These are phyloP conservation scores for Chironomus tentans DNA, from an alignment of 2,888 invertebrate species.

Conservation along the genomic window DNA sequence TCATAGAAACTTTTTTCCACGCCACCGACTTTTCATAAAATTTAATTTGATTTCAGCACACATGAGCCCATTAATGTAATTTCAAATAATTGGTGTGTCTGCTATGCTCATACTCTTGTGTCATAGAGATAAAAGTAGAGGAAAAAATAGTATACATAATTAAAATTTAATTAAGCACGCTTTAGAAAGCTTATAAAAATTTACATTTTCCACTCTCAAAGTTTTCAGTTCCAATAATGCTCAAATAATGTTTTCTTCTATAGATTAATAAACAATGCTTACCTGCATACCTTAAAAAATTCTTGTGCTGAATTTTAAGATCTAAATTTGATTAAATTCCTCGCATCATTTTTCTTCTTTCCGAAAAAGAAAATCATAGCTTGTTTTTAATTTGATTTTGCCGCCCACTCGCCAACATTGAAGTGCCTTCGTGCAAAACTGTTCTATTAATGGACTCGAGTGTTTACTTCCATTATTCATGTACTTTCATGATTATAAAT, in stretches of 20 bases:
- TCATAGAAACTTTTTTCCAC: background rate
- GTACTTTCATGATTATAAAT: background rate
- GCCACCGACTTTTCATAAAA: background rate
- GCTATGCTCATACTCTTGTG: background rate
- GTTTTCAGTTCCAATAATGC: too few relatives aligned
- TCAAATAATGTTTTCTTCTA: too few relatives aligned
- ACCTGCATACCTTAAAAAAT: too few relatives aligned
- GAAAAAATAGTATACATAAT: background rate
- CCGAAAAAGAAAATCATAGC: too few relatives aligned
- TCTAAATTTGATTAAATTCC: too few relatives aligned
- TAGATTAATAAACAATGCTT: too few relatives aligned
- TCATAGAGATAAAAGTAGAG: background rate
- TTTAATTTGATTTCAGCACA: background rate
- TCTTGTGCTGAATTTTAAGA: too few relatives aligned
- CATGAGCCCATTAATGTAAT: conserved; percentile 13
- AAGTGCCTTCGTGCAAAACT: too few relatives aligned
- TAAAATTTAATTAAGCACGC: conserved; percentile 15
- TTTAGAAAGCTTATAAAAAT: background rate
- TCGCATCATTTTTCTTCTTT: too few relatives aligned
- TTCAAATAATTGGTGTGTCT: background rate
- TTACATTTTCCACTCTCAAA: background rate
- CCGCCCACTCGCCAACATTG: too few relatives aligned
- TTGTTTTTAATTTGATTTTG: too few relatives aligned
- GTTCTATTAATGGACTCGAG: background rate
- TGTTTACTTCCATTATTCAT: background rate